These are phyloP conservation scores for Miichthys miiuy DNA, from an alignment of 2,797 vertebrate genomes.

Conservation along the genomic window DNA sequence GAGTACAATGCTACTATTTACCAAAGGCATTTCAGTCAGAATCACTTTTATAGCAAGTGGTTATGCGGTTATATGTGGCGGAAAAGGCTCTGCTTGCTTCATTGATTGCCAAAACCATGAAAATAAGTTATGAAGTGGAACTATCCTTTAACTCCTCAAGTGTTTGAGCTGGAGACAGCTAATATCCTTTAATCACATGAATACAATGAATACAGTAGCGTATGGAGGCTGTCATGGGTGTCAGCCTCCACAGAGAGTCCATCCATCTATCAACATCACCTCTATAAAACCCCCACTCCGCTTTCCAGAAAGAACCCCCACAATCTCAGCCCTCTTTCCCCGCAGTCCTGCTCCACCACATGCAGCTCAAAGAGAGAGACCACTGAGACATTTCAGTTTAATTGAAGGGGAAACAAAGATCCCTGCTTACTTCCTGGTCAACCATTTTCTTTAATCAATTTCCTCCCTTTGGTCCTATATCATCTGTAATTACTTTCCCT, in stretches of 20 bases:
- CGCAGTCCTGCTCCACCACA: conserved; percentile 46
- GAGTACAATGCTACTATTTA: background rate
- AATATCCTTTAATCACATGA: conserved; percentile 3
- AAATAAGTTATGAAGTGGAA: background rate
- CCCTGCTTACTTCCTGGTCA: conserved; percentile 76
- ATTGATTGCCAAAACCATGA: background rate
- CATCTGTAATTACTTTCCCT: conserved; percentile 82
- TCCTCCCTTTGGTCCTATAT: conserved; percentile 81
- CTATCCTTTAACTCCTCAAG: conserved; percentile 3
- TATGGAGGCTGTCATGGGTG: conserved; percentile 34
- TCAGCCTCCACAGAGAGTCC: conserved; percentile 24
- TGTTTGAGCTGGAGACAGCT: background rate
- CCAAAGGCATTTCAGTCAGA: background rate
- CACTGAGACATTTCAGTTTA: conserved; percentile 80
- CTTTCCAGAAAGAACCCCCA: conserved; percentile 28
- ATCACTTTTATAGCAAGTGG: background rate
- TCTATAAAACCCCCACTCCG: conserved; percentile 13
- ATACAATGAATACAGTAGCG: conserved; percentile 32
- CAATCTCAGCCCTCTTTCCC: conserved; percentile 21
- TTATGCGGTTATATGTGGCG: background rate
- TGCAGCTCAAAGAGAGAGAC: conserved; percentile 65
- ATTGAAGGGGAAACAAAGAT: conserved; percentile 82
- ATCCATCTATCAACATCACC: conserved; percentile 60
- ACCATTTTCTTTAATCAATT: conserved; percentile 84
- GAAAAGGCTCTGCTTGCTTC: background rate